Base-by-base conservation (phyloP, 2,888 invertebrate species). In the Scaptomyza cyrtandrae region DNA sequence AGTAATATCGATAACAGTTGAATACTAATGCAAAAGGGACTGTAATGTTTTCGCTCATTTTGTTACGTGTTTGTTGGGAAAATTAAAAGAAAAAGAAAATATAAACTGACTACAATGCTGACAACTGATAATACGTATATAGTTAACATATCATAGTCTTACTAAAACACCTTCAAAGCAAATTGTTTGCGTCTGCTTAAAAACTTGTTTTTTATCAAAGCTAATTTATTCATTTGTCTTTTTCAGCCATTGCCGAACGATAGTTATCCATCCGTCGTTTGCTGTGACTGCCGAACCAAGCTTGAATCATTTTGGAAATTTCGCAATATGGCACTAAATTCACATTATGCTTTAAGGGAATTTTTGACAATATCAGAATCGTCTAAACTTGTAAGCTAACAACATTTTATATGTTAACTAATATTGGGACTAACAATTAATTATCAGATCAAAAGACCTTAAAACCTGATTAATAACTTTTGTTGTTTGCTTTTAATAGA, bases 291-390 rank as follows among this genome's bases (percentile, higher is more conserved):
- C 93, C 94, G 94, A 82, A 94, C 94, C 89, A 96, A 96, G 91
- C 93, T 97, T 87, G 95, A 96, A 91, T 94, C 95, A 71, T 94
- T 96, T 86, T 95, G 95, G 92, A 95, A 95, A 88, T 96, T 97
- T 93, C 95, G 95, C 91, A 95, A 95, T 90, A 93, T 94, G 80
- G 95, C 96, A 89, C 94, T 94, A 86, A 96, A 95, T 92, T 95
- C 96, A 49, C 95, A 96, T 92, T 93, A 94, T 88, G 94, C 96
- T 81, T 93, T 97, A 90, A 95, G 95, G 92, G 95, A 95, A 92
- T 96, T 95, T 93, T 93, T 96, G 88, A 94, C 94, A 85, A 95
- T 95, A 93, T 94, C 96, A 68, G 94, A 95, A 92, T 94, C 95
- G 91, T 93, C 94, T 80, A 93, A 93, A 90, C 95, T 94, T 90